Base-by-base conservation (phyloP, 1,140 invertebrate genomes). In the Episyrphus balteatus region DNA sequence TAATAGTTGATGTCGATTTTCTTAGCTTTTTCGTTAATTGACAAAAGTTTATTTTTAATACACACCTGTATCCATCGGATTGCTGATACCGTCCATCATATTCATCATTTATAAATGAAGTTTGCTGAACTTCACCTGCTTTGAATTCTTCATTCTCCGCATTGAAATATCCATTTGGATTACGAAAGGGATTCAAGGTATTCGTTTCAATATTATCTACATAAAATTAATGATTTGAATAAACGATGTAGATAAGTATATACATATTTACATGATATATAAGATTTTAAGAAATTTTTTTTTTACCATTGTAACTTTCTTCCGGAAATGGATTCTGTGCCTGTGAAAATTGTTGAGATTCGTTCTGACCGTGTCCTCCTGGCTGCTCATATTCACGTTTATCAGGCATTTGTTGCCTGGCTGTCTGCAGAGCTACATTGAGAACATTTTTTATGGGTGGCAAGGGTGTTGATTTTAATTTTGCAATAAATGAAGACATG, bases 391-490 rank as follows among this genome's bases (percentile, higher is more conserved):
- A 59, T 30, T 58, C 59, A 45, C 68, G 59, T 42, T 81, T 81
- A 26, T 84, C 81, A 19, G 87, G 87, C 62, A 88, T 78, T 56
- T 81, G 76, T 53, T 85, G 80, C 48, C 83, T 79, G 30, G 87
- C 73, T 15, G 84, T 84, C 65, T 87, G 85, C 77, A 84, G 81
- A 2, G 83, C 82, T 43, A 87, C 84, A 60, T 85, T 85, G 51
- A 88, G 62, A 14, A 82, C 80, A 57, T 84, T 84, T 54, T 77
- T 75, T 39, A 87, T 61, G 26, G 83, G 82, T 13, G 86, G 86
- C 54, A 84, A 70, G 42, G 44, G 53, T 34, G 55, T 56, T 43
- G 62, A 59, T 54, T 66, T 66, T 39, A 68, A 54, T 55, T 68
- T 64, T 51, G 61, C 56, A 56, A 68, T 56, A 54, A 68, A 68